Evolutionary conservation across 2,797 vertebrate species (phyloP).

Genomic region (Gymnothorax reevesii): DNA sequence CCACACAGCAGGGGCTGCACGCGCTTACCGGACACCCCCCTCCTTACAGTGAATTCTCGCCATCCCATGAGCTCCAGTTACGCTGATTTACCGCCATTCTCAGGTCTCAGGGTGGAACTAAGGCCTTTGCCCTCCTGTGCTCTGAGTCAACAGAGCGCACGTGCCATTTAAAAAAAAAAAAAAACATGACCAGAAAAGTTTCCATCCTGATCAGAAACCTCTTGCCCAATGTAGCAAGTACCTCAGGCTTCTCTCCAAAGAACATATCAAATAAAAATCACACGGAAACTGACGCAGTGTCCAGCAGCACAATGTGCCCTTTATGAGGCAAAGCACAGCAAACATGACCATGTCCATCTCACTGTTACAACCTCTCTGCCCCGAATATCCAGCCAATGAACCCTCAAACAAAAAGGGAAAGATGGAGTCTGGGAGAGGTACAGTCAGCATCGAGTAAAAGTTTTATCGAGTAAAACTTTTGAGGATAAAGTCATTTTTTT

Average conservation of each 20-base stretch:
- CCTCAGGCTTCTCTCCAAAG: slow-evolving; percentile 44
- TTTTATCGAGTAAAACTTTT: too few species aligned
- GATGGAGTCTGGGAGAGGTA: too few species aligned
- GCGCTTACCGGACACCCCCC: background rate
- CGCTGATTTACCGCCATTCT: background rate
- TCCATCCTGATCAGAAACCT: background rate
- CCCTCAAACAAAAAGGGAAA: too few species aligned
- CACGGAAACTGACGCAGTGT: slow-evolving; percentile 54
- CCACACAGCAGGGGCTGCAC: too few species aligned
- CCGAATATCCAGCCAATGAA: too few species aligned
- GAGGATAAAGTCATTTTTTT: too few species aligned
- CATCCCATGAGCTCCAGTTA: too few species aligned
- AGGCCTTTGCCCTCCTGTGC: background rate
- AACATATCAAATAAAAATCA: slow-evolving; percentile 53
- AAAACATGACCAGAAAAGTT: background rate
- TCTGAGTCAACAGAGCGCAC: background rate
- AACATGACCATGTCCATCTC: too few species aligned
- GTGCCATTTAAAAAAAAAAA: background rate
- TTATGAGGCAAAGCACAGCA: slow-evolving; percentile 37
- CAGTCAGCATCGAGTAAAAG: too few species aligned
- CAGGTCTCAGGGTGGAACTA: background rate
- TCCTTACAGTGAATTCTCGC: background rate
- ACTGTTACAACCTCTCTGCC: too few species aligned
- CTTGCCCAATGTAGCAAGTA: background rate
- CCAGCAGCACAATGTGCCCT: slow-evolving; percentile 47